Conservation (phyloP, 2,797 vertebrate species). For the Furcifer pardalis region DNA sequence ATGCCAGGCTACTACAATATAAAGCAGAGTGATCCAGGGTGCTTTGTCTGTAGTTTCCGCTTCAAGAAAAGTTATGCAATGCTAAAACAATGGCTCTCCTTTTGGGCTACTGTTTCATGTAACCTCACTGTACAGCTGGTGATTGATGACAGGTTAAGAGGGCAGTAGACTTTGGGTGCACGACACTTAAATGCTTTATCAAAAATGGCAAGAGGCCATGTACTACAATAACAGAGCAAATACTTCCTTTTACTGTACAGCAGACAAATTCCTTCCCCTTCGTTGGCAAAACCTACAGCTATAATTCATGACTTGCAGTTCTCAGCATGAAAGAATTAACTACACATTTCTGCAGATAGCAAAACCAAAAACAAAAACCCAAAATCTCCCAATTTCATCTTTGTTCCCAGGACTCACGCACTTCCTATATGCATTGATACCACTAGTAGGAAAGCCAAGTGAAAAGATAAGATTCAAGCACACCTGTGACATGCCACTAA, state of each 20-base stretch:
- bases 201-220: constrained; percentile 76
- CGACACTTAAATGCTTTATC: constrained; percentile 75
- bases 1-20: constrained; percentile 32
- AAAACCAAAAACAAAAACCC: constrained; percentile 48
- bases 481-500: constrained; percentile 3
- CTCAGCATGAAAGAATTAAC: constrained; percentile 30
- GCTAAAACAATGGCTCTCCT: constrained; percentile 71
- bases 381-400: not conserved
- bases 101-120: constrained; percentile 66
- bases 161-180: constrained; percentile 79
- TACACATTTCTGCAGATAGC: constrained; percentile 9
- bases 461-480: constrained; percentile 28
- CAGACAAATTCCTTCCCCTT: constrained; percentile 76
- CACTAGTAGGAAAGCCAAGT: constrained; percentile 10
- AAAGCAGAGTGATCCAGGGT: constrained; percentile 51
- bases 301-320: constrained; percentile 46
- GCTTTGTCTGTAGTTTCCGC: constrained; percentile 72
- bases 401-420: constrained; percentile 48
- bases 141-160: constrained; percentile 78
- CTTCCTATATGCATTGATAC: constrained; percentile 45
- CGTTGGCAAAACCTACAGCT: constrained; percentile 62
- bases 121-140: constrained; percentile 63
- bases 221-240: constrained; percentile 73
- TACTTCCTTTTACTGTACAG: constrained; percentile 75
- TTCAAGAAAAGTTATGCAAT: constrained; percentile 57